A percentile compares a stretch with the other conserved stretches of the same genome.
phyloP scores from a whole-genome alignment of 2,888 invertebrate species.

The Euspilapteryx auroguttella region DNA sequence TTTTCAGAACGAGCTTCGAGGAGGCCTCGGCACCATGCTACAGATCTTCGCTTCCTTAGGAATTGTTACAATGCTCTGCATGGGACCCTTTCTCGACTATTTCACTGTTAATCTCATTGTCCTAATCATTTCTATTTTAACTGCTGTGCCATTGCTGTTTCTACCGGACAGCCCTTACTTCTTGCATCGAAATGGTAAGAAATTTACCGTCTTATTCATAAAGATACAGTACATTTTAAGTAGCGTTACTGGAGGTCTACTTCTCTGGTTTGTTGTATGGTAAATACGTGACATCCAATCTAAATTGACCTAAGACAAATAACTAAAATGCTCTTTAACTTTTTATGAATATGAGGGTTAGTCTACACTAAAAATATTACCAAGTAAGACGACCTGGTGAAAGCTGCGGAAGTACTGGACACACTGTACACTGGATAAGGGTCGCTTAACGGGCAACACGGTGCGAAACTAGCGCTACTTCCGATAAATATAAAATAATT shows the following conservation, averaged over 20 bases:
- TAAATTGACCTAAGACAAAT: too few species aligned
- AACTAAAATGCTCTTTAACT: too few species aligned
- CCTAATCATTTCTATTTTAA: slow-evolving; percentile 11
- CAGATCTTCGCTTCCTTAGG: slow-evolving; percentile 31
- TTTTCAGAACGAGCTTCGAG: slow-evolving; percentile 35
- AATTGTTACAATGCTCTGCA: slow-evolving; percentile 22
- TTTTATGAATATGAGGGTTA: too few species aligned
- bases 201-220: too few species aligned
- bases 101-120: slow-evolving; percentile 16
- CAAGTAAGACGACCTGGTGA: too few species aligned
- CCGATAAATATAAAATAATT: too few species aligned
- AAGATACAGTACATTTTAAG: too few species aligned
- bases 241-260: too few species aligned
- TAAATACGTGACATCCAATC: too few species aligned
- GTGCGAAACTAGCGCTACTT: too few species aligned
- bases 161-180: slow-evolving; percentile 35
- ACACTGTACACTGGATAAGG: neutral
- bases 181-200: slow-evolving; percentile 26
- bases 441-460: neutral
- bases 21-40: slow-evolving; percentile 26
- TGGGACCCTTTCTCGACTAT: slow-evolving; percentile 33
- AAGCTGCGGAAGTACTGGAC: slow-evolving; percentile 14
- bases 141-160: slow-evolving; percentile 22
- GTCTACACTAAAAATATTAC: too few species aligned
- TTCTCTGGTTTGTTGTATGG: too few species aligned